Percentiles rank a stretch among this genome's conserved stretches.
These are phyloP conservation scores for Melanotaenia trifasciata DNA, from an alignment of 2,797 vertebrate genomes.

Conservation along the genomic window DNA sequence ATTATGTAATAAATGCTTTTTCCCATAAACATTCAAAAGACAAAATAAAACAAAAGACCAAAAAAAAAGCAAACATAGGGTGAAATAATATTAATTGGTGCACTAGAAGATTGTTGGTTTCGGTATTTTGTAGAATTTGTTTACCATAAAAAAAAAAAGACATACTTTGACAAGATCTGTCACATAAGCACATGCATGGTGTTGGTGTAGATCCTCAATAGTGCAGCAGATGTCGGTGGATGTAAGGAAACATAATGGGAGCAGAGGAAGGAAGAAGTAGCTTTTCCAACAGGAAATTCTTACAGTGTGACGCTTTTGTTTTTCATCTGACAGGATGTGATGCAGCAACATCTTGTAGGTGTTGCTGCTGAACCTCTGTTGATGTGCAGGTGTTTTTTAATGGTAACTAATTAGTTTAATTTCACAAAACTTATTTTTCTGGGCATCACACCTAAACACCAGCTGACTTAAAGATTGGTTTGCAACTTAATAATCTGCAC, in stretches of 20 bases:
- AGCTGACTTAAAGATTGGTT: not conserved
- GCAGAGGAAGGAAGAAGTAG: slow-evolving; percentile 44
- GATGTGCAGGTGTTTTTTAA: not conserved
- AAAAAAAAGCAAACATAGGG: too few relatives aligned
- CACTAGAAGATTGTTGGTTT: not conserved
- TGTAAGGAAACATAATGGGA: slow-evolving; percentile 30
- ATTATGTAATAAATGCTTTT: too few relatives aligned
- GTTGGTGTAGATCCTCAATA: slow-evolving; percentile 12
- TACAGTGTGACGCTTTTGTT: slow-evolving; percentile 39
- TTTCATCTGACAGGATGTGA: slow-evolving; percentile 26
- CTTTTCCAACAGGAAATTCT: slow-evolving; percentile 47
- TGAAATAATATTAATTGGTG: too few relatives aligned
- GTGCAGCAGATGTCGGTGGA: slow-evolving; percentile 47
- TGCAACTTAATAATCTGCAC: not conserved
- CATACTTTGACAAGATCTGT: not conserved
- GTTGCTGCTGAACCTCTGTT: not conserved
- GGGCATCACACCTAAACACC: not conserved
- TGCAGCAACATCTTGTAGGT: not conserved
- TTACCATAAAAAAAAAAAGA: not conserved
- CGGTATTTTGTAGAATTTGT: not conserved
- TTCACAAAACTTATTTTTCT: not conserved
- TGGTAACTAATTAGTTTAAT: fast-evolving
- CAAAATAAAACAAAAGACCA: too few relatives aligned
- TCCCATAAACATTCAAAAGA: too few relatives aligned
- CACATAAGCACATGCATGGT: not conserved